These are phyloP conservation scores for Helicoverpa assulta DNA, from an alignment of 2,888 invertebrate genomes.

Conservation along the genomic window DNA sequence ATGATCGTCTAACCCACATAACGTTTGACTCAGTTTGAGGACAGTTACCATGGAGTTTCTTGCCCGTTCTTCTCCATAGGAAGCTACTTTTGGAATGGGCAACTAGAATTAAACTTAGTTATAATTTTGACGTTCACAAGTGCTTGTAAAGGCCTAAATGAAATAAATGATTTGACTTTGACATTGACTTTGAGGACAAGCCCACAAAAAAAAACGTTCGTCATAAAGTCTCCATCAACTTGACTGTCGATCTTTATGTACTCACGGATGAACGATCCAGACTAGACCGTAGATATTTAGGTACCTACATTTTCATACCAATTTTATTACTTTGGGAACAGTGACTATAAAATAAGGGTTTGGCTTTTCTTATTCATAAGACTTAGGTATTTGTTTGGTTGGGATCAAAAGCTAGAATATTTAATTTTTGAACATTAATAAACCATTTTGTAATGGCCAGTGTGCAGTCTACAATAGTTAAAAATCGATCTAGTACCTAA, in stretches of 20 bases:
- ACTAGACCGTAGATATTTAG: background rate
- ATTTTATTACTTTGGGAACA: background rate
- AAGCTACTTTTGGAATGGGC: no score
- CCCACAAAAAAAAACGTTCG: slow-evolving; percentile 31
- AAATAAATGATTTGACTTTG: no score
- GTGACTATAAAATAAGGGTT: background rate
- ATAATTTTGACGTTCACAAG: no score
- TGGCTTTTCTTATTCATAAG: background rate
- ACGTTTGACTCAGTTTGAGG: slow-evolving; percentile 9
- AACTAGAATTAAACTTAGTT: no score
- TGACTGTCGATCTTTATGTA: slow-evolving; percentile 12
- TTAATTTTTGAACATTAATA: background rate
- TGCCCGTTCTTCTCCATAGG: no score
- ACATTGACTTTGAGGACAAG: slow-evolving; percentile 12
- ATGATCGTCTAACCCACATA: slow-evolving; percentile 11
- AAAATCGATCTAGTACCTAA: no score
- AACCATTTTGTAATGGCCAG: background rate
- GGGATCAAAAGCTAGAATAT: background rate
- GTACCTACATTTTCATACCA: background rate
- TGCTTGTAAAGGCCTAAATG: no score
- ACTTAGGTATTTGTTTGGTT: background rate
- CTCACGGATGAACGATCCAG: background rate
- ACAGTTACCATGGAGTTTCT: no score
- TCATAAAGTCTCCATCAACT: slow-evolving; percentile 29
- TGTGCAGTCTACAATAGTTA: no score